Conservation (phyloP, 2,797 vertebrate genomes). For the Poecile montanus region DNA sequence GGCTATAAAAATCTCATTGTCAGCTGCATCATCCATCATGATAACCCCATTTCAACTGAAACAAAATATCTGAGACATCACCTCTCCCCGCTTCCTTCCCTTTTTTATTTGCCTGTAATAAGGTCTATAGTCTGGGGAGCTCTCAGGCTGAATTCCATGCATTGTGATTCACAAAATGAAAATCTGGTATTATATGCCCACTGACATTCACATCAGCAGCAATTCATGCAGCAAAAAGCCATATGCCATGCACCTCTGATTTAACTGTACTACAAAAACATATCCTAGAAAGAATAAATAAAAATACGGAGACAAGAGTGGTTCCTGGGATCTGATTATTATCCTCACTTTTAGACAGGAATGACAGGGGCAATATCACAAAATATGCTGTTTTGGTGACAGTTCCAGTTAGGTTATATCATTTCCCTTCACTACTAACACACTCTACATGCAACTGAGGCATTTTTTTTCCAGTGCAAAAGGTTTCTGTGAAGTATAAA, state of each 20-base stretch:
- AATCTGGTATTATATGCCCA: slow-evolving; percentile 72
- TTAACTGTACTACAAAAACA: slow-evolving; percentile 54
- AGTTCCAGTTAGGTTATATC: not conserved
- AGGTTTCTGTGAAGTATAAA: not conserved
- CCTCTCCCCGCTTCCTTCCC: not conserved
- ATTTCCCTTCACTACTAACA: not conserved
- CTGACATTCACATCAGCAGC: slow-evolving; percentile 77
- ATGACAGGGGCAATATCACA: not conserved
- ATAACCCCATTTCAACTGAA: slow-evolving; percentile 61
- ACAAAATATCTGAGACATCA: slow-evolving; percentile 43
- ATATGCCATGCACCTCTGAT: slow-evolving; percentile 70
- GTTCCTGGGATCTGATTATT: not conserved
- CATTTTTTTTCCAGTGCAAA: not conserved
- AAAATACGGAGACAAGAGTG: not conserved
- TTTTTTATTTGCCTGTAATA: slow-evolving; percentile 60
- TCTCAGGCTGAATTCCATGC: slow-evolving; percentile 64
- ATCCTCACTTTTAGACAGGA: not conserved
- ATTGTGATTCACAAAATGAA: slow-evolving; percentile 72
- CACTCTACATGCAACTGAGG: not conserved
- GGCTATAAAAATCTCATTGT: slow-evolving; percentile 54
- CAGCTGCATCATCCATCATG: slow-evolving; percentile 52
- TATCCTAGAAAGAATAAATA: slow-evolving; percentile 52
- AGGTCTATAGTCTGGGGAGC: slow-evolving; percentile 48
- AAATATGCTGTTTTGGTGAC: slow-evolving; percentile 6
- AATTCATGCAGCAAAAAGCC: slow-evolving; percentile 77